phyloP scores from a whole-genome alignment of 2,113 vertebrate species.

The Rhinichthys klamathensis region DNA sequence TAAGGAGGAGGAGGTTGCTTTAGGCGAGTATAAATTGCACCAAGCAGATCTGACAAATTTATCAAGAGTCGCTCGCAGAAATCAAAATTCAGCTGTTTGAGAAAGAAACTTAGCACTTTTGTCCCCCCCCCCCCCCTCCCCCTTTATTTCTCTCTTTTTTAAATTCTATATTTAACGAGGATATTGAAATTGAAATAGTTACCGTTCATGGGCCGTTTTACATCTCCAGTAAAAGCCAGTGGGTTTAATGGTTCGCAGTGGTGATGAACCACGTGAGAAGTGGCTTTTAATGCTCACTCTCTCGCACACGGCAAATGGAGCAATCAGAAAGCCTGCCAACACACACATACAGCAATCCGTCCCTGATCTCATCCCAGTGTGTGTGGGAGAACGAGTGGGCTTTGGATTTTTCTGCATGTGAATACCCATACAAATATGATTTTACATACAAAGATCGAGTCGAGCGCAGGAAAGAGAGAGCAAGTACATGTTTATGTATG shows the following conservation, averaged over 20 bases:
- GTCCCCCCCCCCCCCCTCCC: slow-evolving; percentile 56
- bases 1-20: slow-evolving; percentile 57
- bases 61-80: slow-evolving; percentile 67
- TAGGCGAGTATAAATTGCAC: slow-evolving; percentile 69
- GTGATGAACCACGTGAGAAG: slow-evolving; percentile 25
- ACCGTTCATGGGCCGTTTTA: slow-evolving; percentile 44
- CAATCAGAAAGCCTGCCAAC: slow-evolving; percentile 63
- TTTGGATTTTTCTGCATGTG: slow-evolving; percentile 17
- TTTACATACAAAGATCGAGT: slow-evolving; percentile 58
- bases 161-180: slow-evolving; percentile 35
- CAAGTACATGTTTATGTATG: slow-evolving; percentile 52
- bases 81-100: slow-evolving; percentile 66
- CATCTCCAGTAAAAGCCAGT: slow-evolving; percentile 42
- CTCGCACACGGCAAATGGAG: slow-evolving; percentile 34
- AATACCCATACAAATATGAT: slow-evolving; percentile 56
- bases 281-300: slow-evolving; percentile 28
- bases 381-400: slow-evolving; percentile 64
- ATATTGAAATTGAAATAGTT: slow-evolving; percentile 42
- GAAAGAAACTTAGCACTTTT: slow-evolving; percentile 61
- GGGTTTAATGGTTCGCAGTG: slow-evolving; percentile 34
- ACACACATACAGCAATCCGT: slow-evolving; percentile 63
- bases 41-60: slow-evolving; percentile 70
- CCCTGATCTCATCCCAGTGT: slow-evolving; percentile 69
- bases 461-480: slow-evolving; percentile 52
- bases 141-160: slow-evolving; percentile 48